Evolutionary conservation across 2,797 vertebrate genomes (phyloP).

Genomic region (Chelmon rostratus): DNA sequence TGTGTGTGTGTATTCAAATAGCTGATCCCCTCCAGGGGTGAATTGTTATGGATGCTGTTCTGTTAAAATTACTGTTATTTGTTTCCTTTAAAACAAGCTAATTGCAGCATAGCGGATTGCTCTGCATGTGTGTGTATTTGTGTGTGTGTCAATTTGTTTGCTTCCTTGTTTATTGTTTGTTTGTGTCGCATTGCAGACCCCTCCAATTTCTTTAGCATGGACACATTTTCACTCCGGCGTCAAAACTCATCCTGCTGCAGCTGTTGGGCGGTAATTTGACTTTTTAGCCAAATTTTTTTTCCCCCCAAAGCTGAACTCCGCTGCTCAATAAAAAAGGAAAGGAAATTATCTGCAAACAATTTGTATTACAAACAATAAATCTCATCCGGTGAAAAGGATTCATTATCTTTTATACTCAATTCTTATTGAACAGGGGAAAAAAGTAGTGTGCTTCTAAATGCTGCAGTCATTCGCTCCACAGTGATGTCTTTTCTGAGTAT

Average conservation of each 20-base stretch:
- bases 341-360: conserved; percentile 42
- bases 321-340: conserved; percentile 25
- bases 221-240: conserved; percentile 70
- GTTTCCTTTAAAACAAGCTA: conserved; percentile 86
- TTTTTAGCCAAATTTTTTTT: conserved; percentile 45
- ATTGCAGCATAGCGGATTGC: conserved; percentile 79
- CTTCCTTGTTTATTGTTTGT: conserved; percentile 80
- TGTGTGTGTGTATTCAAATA: conserved; percentile 62
- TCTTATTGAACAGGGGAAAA: neutral
- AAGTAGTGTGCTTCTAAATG: neutral
- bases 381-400: conserved; percentile 14
- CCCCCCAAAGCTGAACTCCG: conserved; percentile 6
- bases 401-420: neutral
- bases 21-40: conserved; percentile 79
- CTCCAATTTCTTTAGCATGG: conserved; percentile 75
- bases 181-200: conserved; percentile 73
- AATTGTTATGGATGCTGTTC: conserved; percentile 82
- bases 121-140: conserved; percentile 25
- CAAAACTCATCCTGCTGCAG: conserved; percentile 69
- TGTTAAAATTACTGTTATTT: conserved; percentile 85
- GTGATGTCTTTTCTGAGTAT: neutral
- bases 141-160: conserved; percentile 54
- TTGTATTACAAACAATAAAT: conserved; percentile 28
- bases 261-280: conserved; percentile 69
- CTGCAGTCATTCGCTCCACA: conserved; percentile 5